A percentile compares a stretch with the other conserved stretches of the same genome.
Conservation (phyloP, 2,888 invertebrate species). For the Galeopsomyia nigrocyanea region DNA sequence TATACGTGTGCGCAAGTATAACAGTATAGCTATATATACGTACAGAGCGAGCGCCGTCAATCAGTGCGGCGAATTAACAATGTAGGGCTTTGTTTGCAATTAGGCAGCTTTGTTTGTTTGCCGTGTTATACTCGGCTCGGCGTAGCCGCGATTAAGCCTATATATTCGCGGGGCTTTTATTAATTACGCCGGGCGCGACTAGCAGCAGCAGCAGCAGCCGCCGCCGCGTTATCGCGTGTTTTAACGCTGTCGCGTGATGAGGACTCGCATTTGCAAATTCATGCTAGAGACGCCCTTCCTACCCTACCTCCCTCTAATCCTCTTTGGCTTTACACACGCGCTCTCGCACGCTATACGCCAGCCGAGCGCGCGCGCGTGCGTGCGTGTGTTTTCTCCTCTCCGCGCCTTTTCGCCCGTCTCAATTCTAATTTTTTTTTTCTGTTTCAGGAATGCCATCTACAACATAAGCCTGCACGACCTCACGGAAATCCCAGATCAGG, state of each 20-base stretch:
- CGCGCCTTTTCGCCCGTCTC: not conserved
- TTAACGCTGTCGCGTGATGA: constrained; percentile 14
- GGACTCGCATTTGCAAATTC: constrained; percentile 28
- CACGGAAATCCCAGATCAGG: constrained; percentile 81
- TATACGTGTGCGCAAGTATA: too few relatives aligned
- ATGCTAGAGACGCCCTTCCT: constrained; percentile 4
- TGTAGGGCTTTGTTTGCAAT: too few relatives aligned
- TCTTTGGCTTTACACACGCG: not conserved
- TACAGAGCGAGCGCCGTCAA: too few relatives aligned
- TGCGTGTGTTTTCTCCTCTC: too few relatives aligned
- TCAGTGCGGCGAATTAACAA: too few relatives aligned
- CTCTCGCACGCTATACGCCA: too few relatives aligned
- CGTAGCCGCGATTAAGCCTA: too few relatives aligned
- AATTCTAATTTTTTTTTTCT: constrained; percentile 47
- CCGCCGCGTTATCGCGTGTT: constrained; percentile 28
- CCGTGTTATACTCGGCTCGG: too few relatives aligned
- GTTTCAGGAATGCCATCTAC: constrained; percentile 87
- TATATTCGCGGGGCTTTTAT: constrained; percentile 21
- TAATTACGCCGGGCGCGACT: constrained; percentile 19
- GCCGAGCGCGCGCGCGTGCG: too few relatives aligned
- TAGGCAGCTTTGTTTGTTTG: too few relatives aligned
- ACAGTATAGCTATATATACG: too few relatives aligned
- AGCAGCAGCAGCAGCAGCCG: not conserved
- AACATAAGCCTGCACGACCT: constrained; percentile 90
- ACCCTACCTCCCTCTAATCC: constrained; percentile 1